phyloP scores from a whole-genome alignment of 2,113 vertebrate genomes.

The Festucalex cinctus region DNA sequence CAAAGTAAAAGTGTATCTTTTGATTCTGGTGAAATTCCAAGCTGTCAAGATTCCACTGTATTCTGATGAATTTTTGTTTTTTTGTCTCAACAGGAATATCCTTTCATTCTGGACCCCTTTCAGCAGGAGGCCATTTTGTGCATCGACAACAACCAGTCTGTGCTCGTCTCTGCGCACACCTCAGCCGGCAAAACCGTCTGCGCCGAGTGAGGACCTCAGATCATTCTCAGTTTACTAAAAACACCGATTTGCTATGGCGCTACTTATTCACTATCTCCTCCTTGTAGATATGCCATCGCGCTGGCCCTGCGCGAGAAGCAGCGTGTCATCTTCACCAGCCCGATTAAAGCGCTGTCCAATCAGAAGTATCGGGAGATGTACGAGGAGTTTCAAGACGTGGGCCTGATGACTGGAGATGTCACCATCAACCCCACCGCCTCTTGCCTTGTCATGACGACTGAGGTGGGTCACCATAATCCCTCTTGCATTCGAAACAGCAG shows the following conservation, averaged over 20 bases:
- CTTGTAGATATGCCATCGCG: conserved; percentile 89
- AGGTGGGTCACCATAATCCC: conserved; percentile 68
- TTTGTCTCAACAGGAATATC: conserved; percentile 83
- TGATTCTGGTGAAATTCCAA: no score
- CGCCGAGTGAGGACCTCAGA: conserved; percentile 84
- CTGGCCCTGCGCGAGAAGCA: conserved; percentile 93
- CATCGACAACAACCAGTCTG: conserved; percentile 97
- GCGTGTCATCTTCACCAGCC: conserved; percentile 97
- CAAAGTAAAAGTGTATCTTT: no score
- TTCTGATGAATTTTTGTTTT: background rate
- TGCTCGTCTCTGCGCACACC: conserved; percentile 95
- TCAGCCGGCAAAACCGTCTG: conserved; percentile 99
- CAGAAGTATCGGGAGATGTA: conserved; percentile 99
- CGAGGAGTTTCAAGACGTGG: conserved; percentile 97
- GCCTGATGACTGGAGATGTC: conserved; percentile 97
- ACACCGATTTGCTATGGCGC: background rate
- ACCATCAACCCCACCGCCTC: conserved; percentile 98
- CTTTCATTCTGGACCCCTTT: conserved; percentile 94
- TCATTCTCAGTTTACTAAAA: background rate
- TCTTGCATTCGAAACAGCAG: background rate
- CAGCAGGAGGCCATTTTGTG: conserved; percentile 95
- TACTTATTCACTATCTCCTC: background rate
- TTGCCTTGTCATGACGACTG: conserved; percentile 97
- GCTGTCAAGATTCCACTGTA: no score
- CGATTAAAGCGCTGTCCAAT: conserved; percentile 97